Conservation (phyloP, 2,113 vertebrate genomes). For the Hoplias malabaricus region DNA sequence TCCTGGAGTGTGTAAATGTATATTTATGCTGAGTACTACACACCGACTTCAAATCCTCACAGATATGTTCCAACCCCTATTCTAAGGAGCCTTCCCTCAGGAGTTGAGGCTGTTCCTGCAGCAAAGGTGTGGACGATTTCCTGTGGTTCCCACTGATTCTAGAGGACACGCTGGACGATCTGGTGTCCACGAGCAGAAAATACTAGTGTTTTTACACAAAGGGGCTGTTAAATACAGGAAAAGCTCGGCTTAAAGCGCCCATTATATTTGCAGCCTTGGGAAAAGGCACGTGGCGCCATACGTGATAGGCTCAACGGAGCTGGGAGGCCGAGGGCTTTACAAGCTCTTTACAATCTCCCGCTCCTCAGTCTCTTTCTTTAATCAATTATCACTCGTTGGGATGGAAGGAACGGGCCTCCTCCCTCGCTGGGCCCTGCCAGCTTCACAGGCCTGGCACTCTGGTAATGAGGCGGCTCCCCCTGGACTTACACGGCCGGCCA, state of each 20-base stretch:
- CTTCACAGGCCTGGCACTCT: slow-evolving; percentile 30
- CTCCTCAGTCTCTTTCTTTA: slow-evolving; percentile 43
- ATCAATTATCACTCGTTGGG: slow-evolving; percentile 43
- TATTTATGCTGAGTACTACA: not conserved
- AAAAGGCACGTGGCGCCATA: slow-evolving; percentile 64
- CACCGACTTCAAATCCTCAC: too few species aligned
- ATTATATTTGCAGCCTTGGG: slow-evolving; percentile 61
- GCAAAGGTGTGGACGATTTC: too few species aligned
- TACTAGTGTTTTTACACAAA: slow-evolving; percentile 69
- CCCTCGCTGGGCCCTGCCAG: not conserved
- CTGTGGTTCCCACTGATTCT: too few species aligned
- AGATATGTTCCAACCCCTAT: too few species aligned
- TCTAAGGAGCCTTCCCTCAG: too few species aligned
- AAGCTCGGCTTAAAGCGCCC: slow-evolving; percentile 59
- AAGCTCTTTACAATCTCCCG: slow-evolving; percentile 49
- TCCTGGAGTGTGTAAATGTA: slow-evolving; percentile 4
- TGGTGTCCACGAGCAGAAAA: slow-evolving; percentile 64
- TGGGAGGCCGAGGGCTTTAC: slow-evolving; percentile 42
- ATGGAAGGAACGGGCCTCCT: slow-evolving; percentile 18
- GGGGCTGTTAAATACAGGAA: slow-evolving; percentile 60
- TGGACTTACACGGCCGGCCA: slow-evolving; percentile 21
- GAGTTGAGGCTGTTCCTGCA: too few species aligned
- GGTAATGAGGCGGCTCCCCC: slow-evolving; percentile 44
- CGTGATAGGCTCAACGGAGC: slow-evolving; percentile 52
- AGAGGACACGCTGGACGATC: slow-evolving; percentile 69